Evolutionary conservation across 2,113 vertebrate genomes (phyloP).

Genomic region (Columba livia): DNA sequence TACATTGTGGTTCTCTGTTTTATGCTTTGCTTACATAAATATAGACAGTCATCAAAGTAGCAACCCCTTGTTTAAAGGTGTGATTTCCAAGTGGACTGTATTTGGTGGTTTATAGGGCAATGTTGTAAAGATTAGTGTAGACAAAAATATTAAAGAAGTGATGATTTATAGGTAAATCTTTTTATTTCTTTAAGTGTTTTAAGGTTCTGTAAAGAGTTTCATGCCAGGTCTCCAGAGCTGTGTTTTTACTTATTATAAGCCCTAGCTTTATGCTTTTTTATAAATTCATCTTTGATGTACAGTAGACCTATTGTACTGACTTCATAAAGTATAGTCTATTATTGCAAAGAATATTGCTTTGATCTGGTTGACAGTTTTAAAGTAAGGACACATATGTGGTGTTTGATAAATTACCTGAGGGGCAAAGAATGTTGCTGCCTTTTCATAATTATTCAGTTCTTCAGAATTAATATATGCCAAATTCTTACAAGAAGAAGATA

Average conservation of each 20-base stretch:
- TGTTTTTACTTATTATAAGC: slow-evolving; percentile 45
- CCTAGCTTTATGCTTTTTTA: slow-evolving; percentile 23
- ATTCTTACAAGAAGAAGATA: neutral
- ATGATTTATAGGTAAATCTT: slow-evolving; percentile 3
- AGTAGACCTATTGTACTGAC: slow-evolving; percentile 29
- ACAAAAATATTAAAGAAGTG: neutral
- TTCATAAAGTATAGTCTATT: slow-evolving; percentile 38
- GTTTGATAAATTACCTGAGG: slow-evolving; percentile 50
- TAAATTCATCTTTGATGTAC: slow-evolving; percentile 62
- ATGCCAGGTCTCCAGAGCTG: neutral
- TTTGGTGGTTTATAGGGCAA: neutral
- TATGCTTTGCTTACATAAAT: neutral
- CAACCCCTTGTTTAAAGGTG: neutral
- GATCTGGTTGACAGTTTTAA: slow-evolving; percentile 60
- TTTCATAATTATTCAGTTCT: slow-evolving; percentile 63
- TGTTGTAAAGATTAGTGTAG: neutral
- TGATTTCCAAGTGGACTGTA: neutral
- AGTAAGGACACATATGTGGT: slow-evolving; percentile 40
- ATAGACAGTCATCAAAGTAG: neutral
- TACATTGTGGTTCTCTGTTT: neutral
- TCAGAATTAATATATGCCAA: slow-evolving; percentile 51
- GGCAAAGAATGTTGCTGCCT: slow-evolving; percentile 43
- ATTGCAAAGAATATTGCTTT: slow-evolving; percentile 54
- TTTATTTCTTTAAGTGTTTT: neutral
- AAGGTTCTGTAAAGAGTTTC: slow-evolving; percentile 12